A percentile compares a stretch with the other conserved stretches of the same genome.
These are phyloP conservation scores for Hesperia comma DNA, from an alignment of 2,888 invertebrate genomes.

Conservation along the genomic window DNA sequence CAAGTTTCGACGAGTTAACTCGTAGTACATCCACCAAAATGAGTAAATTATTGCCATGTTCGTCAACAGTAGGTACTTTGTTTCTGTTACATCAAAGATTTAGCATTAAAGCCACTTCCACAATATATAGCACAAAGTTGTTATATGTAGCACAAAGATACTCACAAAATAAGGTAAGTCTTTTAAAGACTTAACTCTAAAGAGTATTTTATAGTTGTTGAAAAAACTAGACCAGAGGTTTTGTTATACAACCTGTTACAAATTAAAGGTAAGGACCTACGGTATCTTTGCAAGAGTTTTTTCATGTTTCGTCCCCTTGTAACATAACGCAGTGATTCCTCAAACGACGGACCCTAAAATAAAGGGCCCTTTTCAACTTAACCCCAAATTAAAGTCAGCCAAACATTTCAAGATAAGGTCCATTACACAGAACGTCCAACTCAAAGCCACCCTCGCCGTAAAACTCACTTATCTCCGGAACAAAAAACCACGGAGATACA, in stretches of 20 bases:
- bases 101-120: too few relatives aligned
- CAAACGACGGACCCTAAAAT: conserved; percentile 26
- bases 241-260: background rate
- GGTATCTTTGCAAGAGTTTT: conserved; percentile 21
- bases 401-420: conserved; percentile 36
- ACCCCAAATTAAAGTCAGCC: conserved; percentile 34
- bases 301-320: conserved; percentile 5
- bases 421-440: conserved; percentile 27
- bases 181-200: too few relatives aligned
- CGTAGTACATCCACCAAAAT: too few relatives aligned
- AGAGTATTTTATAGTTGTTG: too few relatives aligned
- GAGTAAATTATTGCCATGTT: too few relatives aligned
- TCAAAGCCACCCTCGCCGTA: conserved; percentile 29
- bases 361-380: conserved; percentile 30
- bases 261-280: background rate
- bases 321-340: conserved; percentile 26
- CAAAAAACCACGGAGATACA: conserved; percentile 30
- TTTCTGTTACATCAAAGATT: too few relatives aligned
- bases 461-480: conserved; percentile 35
- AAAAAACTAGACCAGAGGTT: too few relatives aligned
- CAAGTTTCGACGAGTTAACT: too few relatives aligned
- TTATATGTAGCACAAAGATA: too few relatives aligned
- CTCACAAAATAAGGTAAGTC: too few relatives aligned
- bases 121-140: too few relatives aligned
- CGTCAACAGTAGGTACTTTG: too few relatives aligned